Conservation (phyloP, 2,888 invertebrate genomes). For the Sminthurinus aureus region DNA sequence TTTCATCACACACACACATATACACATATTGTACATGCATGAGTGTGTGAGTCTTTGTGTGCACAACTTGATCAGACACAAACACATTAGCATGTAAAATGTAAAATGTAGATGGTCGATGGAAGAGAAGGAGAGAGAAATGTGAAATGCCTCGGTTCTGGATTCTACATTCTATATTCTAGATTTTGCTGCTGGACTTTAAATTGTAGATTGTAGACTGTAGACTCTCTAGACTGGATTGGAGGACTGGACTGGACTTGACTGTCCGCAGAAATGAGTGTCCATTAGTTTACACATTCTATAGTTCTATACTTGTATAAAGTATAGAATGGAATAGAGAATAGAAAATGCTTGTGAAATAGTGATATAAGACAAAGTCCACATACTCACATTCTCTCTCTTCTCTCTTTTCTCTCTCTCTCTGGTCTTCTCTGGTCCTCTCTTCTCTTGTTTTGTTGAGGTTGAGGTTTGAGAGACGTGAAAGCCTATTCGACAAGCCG, state of each 20-base stretch:
- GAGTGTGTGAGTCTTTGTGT: background rate
- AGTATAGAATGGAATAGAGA: background rate
- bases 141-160: background rate
- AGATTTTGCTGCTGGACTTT: too few relatives aligned
- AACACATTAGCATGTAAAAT: conserved; percentile 18
- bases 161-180: background rate
- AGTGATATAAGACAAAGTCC: background rate
- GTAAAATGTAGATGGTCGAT: conserved; percentile 6
- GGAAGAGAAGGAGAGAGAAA: background rate
- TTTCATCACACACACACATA: background rate
- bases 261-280: conserved; percentile 6
- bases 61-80: background rate
- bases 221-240: too few relatives aligned
- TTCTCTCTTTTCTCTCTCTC: background rate
- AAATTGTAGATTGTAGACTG: too few relatives aligned
- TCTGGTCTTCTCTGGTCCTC: background rate
- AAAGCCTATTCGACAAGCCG: background rate
- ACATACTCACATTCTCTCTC: background rate
- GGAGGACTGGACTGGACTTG: too few relatives aligned
- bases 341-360: background rate
- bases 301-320: conserved; percentile 3
- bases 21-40: background rate
- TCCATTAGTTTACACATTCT: conserved; percentile 8
- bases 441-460: background rate
- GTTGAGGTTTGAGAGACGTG: conserved; percentile 7